A percentile compares a stretch with the other conserved stretches of the same genome.
Conservation (phyloP, 2,113 vertebrate species). For the Syngnathus scovelli region DNA sequence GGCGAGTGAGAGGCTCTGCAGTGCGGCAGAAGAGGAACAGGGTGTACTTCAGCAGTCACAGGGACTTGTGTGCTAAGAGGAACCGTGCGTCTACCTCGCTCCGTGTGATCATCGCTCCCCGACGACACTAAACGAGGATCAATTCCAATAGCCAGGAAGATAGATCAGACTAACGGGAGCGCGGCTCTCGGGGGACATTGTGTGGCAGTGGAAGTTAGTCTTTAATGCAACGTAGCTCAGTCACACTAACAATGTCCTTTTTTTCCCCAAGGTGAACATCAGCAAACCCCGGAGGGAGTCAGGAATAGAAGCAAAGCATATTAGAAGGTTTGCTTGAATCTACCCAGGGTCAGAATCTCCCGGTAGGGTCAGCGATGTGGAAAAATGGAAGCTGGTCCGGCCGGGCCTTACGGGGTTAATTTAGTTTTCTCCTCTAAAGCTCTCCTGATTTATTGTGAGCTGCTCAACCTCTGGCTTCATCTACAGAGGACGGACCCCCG, state of each 20-base stretch:
- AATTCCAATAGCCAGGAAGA: conserved; percentile 52
- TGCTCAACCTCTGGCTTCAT: conserved; percentile 24
- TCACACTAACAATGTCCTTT: conserved; percentile 48
- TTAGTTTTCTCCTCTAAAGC: conserved; percentile 34
- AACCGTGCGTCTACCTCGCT: conserved; percentile 20
- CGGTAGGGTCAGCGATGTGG: conserved; percentile 33
- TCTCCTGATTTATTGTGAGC: conserved; percentile 32
- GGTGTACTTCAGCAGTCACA: conserved; percentile 10
- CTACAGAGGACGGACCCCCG: conserved; percentile 27
- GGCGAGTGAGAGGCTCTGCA: conserved; percentile 25
- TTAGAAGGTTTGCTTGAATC: conserved; percentile 23
- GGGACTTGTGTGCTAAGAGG: background rate
- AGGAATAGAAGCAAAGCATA: conserved; percentile 19
- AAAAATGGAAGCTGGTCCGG: conserved; percentile 26
- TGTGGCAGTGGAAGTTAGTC: conserved; percentile 32
- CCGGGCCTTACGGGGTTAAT: conserved; percentile 33
- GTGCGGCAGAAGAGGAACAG: conserved; percentile 36
- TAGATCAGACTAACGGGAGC: conserved; percentile 44
- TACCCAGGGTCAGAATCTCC: conserved; percentile 18
- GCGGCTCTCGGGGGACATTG: conserved; percentile 19
- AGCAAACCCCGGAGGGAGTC: conserved; percentile 13
- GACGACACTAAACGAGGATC: conserved; percentile 56
- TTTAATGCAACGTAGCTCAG: conserved; percentile 46
- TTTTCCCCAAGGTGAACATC: conserved; percentile 42
- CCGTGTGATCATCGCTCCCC: conserved; percentile 47